Evolutionary conservation across 1,140 invertebrate species (phyloP).

Genomic region (Saccostrea cuccullata): DNA sequence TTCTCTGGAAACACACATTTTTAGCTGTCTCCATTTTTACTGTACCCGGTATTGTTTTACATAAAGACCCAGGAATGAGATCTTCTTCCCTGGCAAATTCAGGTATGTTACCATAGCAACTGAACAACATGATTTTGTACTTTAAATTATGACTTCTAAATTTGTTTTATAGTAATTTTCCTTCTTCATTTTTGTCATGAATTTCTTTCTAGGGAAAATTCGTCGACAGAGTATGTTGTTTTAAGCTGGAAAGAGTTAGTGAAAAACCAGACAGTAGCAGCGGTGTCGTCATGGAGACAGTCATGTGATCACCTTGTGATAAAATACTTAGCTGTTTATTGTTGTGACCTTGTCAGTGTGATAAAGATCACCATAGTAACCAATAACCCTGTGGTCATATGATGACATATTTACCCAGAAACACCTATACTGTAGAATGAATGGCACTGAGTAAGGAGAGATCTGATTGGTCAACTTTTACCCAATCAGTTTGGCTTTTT

Average conservation of each 20-base stretch:
- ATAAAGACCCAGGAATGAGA: conserved; percentile 81
- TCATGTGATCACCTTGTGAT: conserved; percentile 33
- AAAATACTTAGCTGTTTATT: conserved; percentile 5
- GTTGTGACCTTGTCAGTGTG: conserved; percentile 28
- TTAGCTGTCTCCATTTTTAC: conserved; percentile 83
- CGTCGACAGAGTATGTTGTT: conserved; percentile 78
- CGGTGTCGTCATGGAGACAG: conserved; percentile 18
- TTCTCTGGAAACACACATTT: no score
- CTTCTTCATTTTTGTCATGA: background rate
- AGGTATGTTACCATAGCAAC: conserved; percentile 63
- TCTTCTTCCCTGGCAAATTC: conserved; percentile 74
- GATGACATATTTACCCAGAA: conserved; percentile 33
- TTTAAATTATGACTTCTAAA: no score
- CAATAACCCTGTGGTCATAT: conserved; percentile 20
- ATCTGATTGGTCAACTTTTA: conserved; percentile 13
- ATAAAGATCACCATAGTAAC: conserved; percentile 36
- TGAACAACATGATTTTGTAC: no score
- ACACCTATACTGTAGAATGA: conserved; percentile 6
- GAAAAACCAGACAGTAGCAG: conserved; percentile 4
- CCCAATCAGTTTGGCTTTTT: background rate
- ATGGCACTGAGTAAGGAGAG: conserved; percentile 8
- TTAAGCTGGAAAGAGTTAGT: conserved; percentile 41
- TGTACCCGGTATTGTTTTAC: conserved; percentile 81
- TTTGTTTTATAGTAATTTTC: no score
- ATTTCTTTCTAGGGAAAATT: conserved; percentile 62